Percentiles rank a stretch among this genome's conserved stretches.
Evolutionary conservation across 2,113 vertebrate species (phyloP).

Genomic region (Passer montanus): DNA sequence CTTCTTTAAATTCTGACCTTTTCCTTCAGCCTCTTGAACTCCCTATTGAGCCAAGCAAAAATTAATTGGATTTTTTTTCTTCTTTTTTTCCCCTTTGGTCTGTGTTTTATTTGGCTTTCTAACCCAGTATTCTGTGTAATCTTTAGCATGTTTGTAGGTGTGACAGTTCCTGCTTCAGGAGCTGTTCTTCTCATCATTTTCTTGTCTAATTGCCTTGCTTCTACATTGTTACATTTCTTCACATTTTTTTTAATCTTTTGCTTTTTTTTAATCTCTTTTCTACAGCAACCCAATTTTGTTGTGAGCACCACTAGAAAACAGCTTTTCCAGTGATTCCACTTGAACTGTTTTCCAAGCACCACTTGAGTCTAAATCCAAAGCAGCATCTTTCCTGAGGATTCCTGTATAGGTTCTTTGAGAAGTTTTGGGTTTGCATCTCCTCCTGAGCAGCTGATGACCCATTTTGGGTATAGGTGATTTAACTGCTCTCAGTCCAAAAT

Average conservation of each 20-base stretch:
- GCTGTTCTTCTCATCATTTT: not conserved
- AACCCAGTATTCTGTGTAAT: not conserved
- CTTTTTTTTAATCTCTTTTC: not conserved
- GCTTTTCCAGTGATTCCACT: not conserved
- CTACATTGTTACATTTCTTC: not conserved
- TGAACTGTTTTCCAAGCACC: not conserved
- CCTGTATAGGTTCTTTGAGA: not conserved
- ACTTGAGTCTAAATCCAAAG: not conserved
- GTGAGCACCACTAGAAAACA: not conserved
- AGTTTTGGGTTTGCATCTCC: not conserved
- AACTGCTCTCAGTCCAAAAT: not conserved
- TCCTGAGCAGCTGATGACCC: accelerated
- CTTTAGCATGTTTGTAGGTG: not conserved
- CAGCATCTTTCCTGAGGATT: not conserved
- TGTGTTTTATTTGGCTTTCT: not conserved
- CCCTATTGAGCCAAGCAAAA: not conserved
- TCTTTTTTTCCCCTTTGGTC: not conserved
- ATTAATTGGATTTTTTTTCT: not conserved
- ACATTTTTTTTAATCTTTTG: not conserved
- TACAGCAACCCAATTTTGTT: not conserved
- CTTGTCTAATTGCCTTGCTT: not conserved
- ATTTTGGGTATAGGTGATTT: not conserved
- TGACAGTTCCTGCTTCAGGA: not conserved
- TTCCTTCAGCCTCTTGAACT: not conserved
- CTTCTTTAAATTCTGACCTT: not conserved